Evolutionary conservation across 2,797 vertebrate species (phyloP).

Genomic region (Muraenolepis orangiensis): DNA sequence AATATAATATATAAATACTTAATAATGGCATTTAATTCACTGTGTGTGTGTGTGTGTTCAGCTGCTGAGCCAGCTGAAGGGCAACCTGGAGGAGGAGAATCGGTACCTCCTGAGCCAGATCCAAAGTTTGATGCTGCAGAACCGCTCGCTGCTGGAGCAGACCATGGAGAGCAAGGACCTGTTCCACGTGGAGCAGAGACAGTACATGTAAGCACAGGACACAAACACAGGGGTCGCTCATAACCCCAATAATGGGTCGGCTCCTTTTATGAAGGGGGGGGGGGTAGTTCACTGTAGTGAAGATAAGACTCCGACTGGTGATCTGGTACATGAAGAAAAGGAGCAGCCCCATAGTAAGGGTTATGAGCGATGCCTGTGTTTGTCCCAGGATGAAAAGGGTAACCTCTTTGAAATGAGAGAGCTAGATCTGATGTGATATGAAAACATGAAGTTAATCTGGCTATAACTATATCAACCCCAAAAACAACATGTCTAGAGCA

Average conservation of each 20-base stretch:
- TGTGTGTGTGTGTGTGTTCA: constrained; percentile 39
- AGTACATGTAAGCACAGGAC: constrained; percentile 84
- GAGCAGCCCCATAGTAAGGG: not conserved
- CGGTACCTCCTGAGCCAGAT: constrained; percentile 93
- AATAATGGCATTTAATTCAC: not conserved
- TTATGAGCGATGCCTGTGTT: not conserved
- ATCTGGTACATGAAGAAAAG: not conserved
- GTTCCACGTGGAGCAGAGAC: constrained; percentile 95
- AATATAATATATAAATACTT: not conserved
- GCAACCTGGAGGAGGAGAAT: constrained; percentile 97
- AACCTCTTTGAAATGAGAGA: not conserved
- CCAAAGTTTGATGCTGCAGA: constrained; percentile 96
- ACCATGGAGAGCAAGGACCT: constrained; percentile 99
- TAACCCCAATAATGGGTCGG: not conserved
- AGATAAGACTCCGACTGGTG: not conserved
- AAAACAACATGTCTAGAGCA: not conserved
- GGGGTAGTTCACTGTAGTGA: not conserved
- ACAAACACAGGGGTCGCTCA: not conserved
- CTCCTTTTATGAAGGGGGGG: not conserved
- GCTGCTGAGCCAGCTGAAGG: constrained; percentile 94
- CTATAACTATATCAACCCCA: not conserved
- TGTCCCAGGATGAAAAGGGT: not conserved
- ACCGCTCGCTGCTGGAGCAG: constrained; percentile 91
- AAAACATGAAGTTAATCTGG: not conserved
- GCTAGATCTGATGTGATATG: not conserved